phyloP scores from a whole-genome alignment of 2,888 invertebrate genomes.

The Acronicta aceris region DNA sequence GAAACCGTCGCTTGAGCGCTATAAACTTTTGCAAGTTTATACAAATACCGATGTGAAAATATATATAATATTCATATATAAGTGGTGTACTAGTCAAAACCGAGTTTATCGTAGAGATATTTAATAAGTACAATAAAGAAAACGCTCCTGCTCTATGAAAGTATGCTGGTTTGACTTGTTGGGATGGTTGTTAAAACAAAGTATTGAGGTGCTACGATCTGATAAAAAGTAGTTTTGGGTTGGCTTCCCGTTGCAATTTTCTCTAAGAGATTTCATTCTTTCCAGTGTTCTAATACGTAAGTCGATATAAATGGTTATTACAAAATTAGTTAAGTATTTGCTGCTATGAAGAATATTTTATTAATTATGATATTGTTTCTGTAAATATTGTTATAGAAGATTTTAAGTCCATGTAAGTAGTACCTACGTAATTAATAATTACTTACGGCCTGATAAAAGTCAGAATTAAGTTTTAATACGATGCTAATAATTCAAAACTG shows the following conservation, averaged over 20 bases:
- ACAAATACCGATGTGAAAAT: slow-evolving; percentile 24
- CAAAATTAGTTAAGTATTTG: background rate
- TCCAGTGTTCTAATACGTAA: background rate
- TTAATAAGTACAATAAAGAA: background rate
- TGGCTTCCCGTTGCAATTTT: background rate
- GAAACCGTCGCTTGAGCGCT: slow-evolving; percentile 26
- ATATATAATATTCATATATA: slow-evolving; percentile 15
- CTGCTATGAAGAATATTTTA: background rate
- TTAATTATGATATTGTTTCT: background rate
- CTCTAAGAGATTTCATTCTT: background rate
- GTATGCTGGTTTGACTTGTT: background rate
- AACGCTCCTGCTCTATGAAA: background rate
- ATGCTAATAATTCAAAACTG: background rate
- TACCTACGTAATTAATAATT: too few relatives aligned
- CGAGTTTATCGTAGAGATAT: slow-evolving; percentile 18
- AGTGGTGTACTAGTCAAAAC: slow-evolving; percentile 43
- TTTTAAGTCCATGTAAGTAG: background rate
- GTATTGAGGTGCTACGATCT: slow-evolving; percentile 2
- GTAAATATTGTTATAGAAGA: background rate
- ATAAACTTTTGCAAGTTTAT: slow-evolving; percentile 33
- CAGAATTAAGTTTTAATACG: too few relatives aligned
- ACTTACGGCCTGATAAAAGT: too few relatives aligned
- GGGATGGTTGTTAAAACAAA: background rate
- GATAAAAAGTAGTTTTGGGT: background rate
- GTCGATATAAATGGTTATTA: background rate